Base-by-base conservation (phyloP, 1,140 invertebrate species). In the Nymphalis io region DNA sequence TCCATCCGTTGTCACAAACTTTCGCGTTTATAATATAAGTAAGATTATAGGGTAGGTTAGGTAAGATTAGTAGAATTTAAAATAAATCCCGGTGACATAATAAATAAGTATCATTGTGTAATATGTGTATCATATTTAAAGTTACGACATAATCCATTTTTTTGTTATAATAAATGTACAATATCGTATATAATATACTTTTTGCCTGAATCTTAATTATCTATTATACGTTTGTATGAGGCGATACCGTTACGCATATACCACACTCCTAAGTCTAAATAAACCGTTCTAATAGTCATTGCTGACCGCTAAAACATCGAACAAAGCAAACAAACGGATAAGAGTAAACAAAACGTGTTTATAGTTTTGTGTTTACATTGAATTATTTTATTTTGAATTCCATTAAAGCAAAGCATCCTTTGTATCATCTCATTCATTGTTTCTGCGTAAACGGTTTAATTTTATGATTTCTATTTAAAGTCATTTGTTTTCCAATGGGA, bases 321-420 rank as follows among this genome's bases (percentile, higher is more conserved):
- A 69, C 53, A 62, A 69, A 62, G 20, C 53, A 58, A 46, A 61
- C 48, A 27, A 40, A 27, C 38, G 20, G 46, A 51, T 20, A 44
- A 44, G 51, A 42, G 60, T 69, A 69, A 69, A 69, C 68, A 69
- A n/a, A 13, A 57, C 42, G 21, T 59, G 60, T 57, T 63, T 62
- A 59, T 69, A 61, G 21, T 23, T 48, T 3, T 63, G 38, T 61
- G 60, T 69, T 55, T 69, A 57, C 38, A 69, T 69, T 57, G 20
- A 61, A 61, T 57, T 61, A 69, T 55, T 63, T 69, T 68, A 60
- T 63, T 69, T 69, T 63, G 68, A 69, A 69, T 69, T 42, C 48
- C 68, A 58, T 11, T 40, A 53, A 60, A 39, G 60, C 68, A 63
- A 62, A 13, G 60, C 15, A 46, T 51, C 51, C 60, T 58, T 60